Conservation (phyloP, 2,113 vertebrate species). For the Balaeniceps rex region DNA sequence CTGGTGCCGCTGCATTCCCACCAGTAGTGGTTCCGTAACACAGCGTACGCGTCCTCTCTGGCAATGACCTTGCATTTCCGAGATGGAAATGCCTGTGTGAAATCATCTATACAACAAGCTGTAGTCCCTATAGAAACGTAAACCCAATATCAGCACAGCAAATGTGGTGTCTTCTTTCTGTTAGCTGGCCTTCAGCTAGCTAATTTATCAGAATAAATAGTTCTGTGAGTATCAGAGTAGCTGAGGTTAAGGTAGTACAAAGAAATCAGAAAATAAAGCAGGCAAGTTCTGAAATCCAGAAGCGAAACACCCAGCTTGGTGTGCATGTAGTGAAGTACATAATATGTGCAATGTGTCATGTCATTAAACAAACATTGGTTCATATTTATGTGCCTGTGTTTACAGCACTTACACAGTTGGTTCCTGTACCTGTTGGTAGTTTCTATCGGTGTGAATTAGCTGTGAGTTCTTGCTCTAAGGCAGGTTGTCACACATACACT, state of each 20-base stretch:
- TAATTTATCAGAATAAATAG: neutral
- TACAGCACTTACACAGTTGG: neutral
- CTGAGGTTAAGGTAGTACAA: neutral
- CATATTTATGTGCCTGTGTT: neutral
- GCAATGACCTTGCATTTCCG: neutral
- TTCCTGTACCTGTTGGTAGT: neutral
- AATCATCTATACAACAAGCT: neutral
- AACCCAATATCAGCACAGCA: neutral
- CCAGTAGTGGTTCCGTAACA: rapidly evolving
- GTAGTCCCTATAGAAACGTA: neutral
- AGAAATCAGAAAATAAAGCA: neutral
- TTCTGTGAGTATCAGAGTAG: neutral
- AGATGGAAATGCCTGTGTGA: neutral
- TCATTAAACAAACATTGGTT: neutral
- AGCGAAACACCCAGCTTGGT: neutral
- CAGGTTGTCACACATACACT: neutral
- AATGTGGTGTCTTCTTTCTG: neutral
- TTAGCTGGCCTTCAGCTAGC: neutral
- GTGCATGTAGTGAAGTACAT: neutral
- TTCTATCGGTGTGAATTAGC: neutral
- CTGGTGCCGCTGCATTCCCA: neutral
- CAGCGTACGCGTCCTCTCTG: neutral
- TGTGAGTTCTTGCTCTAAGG: neutral
- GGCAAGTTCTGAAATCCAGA: neutral
- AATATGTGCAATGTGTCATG: neutral